Percentiles rank a stretch among this genome's conserved stretches.
Conservation (phyloP, 1,140 invertebrate species). For the Aphis gossypii region DNA sequence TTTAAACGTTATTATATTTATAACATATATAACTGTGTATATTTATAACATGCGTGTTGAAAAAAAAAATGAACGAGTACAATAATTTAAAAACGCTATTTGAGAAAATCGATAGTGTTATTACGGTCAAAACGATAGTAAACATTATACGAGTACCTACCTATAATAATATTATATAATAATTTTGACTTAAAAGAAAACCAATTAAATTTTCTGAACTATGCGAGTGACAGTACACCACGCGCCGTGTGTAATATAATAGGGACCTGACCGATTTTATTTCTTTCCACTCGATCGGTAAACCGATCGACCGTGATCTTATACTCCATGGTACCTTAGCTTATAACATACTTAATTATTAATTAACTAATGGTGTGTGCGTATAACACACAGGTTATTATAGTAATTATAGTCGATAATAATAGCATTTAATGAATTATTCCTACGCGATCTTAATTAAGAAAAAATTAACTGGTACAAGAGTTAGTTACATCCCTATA, state of each 20-base stretch:
- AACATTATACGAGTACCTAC: slow-evolving; percentile 9
- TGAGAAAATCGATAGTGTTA: background rate
- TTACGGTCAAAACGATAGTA: background rate
- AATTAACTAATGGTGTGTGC: slow-evolving; percentile 25
- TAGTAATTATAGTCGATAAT: background rate
- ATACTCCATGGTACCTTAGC: background rate
- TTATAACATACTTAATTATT: background rate
- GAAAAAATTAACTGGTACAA: background rate
- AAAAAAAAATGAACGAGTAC: background rate
- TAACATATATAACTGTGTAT: too few relatives aligned
- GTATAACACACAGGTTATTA: background rate
- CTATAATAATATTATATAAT: background rate
- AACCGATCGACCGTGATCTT: background rate
- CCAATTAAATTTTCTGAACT: background rate
- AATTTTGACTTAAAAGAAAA: background rate
- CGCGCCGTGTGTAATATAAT: background rate
- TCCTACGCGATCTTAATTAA: background rate
- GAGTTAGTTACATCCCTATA: background rate
- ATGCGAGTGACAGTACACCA: background rate
- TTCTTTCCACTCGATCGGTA: background rate
- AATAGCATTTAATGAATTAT: background rate
- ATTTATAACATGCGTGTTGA: background rate
- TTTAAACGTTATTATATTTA: background rate
- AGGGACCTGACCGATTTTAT: background rate
- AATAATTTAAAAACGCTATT: background rate